Evolutionary conservation across 1,140 invertebrate species (phyloP).

Genomic region (Aphelinus certus): DNA sequence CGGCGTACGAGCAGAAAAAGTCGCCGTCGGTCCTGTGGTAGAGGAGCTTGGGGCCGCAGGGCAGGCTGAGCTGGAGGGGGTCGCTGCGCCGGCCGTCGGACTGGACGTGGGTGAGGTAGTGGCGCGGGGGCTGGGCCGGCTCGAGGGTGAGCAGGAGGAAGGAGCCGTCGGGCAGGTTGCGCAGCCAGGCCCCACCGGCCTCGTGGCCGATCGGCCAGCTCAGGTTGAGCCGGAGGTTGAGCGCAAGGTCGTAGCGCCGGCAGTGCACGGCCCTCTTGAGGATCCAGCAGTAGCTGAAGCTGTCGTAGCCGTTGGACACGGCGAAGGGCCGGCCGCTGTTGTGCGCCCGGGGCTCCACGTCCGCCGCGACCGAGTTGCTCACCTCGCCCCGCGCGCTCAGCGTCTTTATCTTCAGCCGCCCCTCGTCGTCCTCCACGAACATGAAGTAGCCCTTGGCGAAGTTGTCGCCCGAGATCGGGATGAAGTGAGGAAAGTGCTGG

Average conservation of each 20-base stretch:
- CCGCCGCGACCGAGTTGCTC: not conserved
- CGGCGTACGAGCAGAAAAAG: slow-evolving; percentile 1
- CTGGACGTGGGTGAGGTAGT: not conserved
- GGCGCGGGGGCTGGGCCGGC: not conserved
- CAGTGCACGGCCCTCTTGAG: not conserved
- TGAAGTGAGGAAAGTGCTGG: not conserved
- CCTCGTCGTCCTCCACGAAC: slow-evolving; percentile 3
- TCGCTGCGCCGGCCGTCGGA: not conserved
- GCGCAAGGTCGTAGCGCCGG: not conserved
- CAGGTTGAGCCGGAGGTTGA: not conserved
- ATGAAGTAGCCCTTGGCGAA: not conserved
- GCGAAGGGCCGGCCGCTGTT: not conserved
- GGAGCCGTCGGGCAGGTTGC: not conserved
- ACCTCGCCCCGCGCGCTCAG: not conserved
- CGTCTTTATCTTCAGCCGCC: not conserved
- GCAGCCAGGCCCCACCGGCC: not conserved
- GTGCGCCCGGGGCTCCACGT: not conserved
- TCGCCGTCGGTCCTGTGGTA: not conserved
- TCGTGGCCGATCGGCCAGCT: not conserved
- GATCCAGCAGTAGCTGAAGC: not conserved
- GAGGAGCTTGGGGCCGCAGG: not conserved
- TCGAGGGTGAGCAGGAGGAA: slow-evolving; percentile 1
- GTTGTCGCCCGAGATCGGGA: not conserved
- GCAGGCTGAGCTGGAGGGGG: not conserved
- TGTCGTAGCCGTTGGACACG: not conserved